phyloP scores from a whole-genome alignment of 2,113 vertebrate genomes.

The Baryphthengus martii region DNA sequence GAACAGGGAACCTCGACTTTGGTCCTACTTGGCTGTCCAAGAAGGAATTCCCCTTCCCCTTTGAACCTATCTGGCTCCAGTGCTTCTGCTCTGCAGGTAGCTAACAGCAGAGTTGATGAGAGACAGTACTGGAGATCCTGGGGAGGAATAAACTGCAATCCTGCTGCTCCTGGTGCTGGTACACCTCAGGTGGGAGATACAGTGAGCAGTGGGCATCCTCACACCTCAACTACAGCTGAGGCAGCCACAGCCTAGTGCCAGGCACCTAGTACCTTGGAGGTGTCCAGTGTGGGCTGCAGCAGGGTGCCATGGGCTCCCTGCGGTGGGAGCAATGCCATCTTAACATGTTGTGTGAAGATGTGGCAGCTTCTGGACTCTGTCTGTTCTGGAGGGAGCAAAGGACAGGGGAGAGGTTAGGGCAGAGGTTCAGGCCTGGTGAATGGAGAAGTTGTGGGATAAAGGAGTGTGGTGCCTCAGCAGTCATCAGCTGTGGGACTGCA shows the following conservation, averaged over 20 bases:
- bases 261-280: background rate
- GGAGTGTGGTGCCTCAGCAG: background rate
- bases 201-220: background rate
- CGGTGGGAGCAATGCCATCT: background rate
- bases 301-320: background rate
- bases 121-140: background rate
- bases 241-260: background rate
- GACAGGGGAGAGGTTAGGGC: background rate
- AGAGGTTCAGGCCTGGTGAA: background rate
- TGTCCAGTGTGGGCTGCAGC: background rate
- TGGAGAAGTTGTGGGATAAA: background rate
- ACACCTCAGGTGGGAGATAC: background rate
- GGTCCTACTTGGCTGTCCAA: background rate
- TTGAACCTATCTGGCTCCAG: background rate
- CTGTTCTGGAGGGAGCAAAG: background rate
- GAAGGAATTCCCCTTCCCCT: background rate
- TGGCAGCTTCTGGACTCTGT: background rate
- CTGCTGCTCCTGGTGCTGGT: background rate
- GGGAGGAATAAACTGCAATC: background rate
- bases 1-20: background rate
- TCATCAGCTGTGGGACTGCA: background rate
- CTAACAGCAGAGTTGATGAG: background rate
- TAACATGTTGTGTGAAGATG: background rate
- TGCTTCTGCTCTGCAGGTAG: background rate
- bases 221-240: too few relatives aligned